These are phyloP conservation scores for Vanessa atalanta DNA, from an alignment of 1,140 invertebrate genomes.

Conservation along the genomic window DNA sequence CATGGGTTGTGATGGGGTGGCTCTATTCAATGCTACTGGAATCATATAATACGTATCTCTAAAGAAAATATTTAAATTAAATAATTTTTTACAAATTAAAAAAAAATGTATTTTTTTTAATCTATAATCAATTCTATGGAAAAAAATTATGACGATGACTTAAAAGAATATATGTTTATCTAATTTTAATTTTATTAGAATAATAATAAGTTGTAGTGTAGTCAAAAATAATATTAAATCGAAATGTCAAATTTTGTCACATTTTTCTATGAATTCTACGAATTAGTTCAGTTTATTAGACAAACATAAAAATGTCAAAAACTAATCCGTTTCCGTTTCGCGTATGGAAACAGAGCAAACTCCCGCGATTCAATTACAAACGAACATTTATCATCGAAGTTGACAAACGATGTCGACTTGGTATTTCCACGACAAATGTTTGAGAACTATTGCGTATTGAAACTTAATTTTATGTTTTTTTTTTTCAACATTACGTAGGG, in stretches of 20 bases:
- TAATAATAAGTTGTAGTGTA: too few species aligned
- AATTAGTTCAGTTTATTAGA: conserved; percentile 19
- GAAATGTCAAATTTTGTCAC: background rate
- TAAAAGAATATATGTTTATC: too few species aligned
- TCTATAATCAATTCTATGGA: too few species aligned
- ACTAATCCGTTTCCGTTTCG: conserved; percentile 45
- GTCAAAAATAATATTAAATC: too few species aligned
- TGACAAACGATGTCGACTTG: conserved; percentile 62
- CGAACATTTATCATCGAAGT: conserved; percentile 58
- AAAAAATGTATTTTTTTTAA: too few species aligned
- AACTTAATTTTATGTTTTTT: conserved; percentile 46
- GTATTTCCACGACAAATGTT: conserved; percentile 60
- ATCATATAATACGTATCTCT: too few species aligned
- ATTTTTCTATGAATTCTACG: background rate
- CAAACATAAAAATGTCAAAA: conserved; percentile 40
- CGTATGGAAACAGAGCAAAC: conserved; percentile 49
- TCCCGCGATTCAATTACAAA: conserved; percentile 62
- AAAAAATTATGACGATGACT: too few species aligned
- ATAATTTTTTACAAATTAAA: too few species aligned
- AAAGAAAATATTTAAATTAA: too few species aligned
- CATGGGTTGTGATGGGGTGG: too few species aligned
- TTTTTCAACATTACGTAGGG: conserved; percentile 34
- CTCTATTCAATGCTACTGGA: too few species aligned
- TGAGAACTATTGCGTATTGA: conserved; percentile 57
- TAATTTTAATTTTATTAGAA: too few species aligned